phyloP scores from a whole-genome alignment of 1,140 invertebrate genomes.

The Drosophila chauvacae region DNA sequence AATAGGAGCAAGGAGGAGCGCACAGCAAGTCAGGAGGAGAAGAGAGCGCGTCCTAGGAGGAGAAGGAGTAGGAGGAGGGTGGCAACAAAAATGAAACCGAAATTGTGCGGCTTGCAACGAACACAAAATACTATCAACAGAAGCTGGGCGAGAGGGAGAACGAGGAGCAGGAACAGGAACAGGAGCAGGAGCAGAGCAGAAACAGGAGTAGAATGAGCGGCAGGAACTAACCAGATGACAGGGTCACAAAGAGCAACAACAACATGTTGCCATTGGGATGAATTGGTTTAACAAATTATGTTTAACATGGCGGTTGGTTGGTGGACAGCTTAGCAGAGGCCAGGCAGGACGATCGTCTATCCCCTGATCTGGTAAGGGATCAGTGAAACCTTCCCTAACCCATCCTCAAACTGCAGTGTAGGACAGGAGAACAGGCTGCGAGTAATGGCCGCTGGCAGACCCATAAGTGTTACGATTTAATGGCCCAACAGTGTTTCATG shows the following conservation, averaged over 20 bases:
- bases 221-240: slow-evolving; percentile 27
- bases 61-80: no score
- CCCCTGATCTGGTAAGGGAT: not conserved
- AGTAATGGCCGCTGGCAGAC: slow-evolving; percentile 7
- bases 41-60: not conserved
- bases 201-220: not conserved
- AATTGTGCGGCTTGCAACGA: slow-evolving; percentile 64
- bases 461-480: slow-evolving; percentile 40
- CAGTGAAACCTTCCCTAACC: not conserved
- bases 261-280: slow-evolving; percentile 59
- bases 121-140: slow-evolving; percentile 42
- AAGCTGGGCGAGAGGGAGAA: not conserved
- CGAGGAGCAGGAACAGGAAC: no score
- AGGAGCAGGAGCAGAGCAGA: not conserved
- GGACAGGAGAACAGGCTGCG: not conserved
- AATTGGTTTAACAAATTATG: slow-evolving; percentile 65
- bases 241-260: slow-evolving; percentile 50
- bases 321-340: not conserved
- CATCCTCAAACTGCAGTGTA: not conserved
- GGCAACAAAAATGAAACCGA: slow-evolving; percentile 49
- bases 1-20: slow-evolving; percentile 13
- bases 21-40: slow-evolving; percentile 1
- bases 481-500: slow-evolving; percentile 46
- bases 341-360: not conserved
- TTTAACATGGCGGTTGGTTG: slow-evolving; percentile 21